Evolutionary conservation across 2,113 vertebrate species (phyloP).

Genomic region (Pongo abelii): DNA sequence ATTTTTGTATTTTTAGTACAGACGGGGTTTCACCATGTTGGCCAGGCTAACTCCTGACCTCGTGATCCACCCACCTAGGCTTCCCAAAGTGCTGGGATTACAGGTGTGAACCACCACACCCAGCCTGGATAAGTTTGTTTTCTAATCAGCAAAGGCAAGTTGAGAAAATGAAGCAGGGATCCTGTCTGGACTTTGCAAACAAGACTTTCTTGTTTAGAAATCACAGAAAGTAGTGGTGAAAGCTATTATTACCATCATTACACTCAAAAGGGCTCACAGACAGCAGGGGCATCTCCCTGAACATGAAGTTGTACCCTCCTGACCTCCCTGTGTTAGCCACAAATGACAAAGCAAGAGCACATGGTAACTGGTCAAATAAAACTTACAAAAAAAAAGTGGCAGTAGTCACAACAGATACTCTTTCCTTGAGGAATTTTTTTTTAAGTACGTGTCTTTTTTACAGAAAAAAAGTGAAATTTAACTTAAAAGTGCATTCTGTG

Average conservation of each 20-base stretch:
- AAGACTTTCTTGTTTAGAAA: background rate
- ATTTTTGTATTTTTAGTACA: too few relatives aligned
- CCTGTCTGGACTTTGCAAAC: background rate
- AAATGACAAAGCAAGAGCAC: background rate
- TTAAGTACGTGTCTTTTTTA: background rate
- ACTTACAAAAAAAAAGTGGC: background rate
- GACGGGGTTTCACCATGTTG: too few relatives aligned
- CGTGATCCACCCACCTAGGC: too few relatives aligned
- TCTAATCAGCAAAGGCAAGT: background rate
- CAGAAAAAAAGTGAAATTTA: background rate
- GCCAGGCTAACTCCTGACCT: too few relatives aligned
- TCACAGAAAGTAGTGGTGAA: background rate
- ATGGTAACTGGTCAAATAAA: background rate
- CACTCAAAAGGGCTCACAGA: background rate
- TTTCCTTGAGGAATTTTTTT: background rate
- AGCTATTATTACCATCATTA: background rate
- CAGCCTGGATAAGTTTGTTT: background rate
- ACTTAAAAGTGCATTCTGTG: background rate
- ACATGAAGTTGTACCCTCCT: accelerated
- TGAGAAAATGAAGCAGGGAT: background rate
- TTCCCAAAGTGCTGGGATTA: too few relatives aligned
- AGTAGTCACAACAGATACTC: background rate
- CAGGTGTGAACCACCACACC: too few relatives aligned
- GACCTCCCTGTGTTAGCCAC: background rate
- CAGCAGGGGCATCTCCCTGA: background rate